A percentile compares a stretch with the other conserved stretches of the same genome.
These are phyloP conservation scores for Cyphomyrus discorhynchus DNA, from an alignment of 2,113 vertebrate genomes.

Conservation along the genomic window DNA sequence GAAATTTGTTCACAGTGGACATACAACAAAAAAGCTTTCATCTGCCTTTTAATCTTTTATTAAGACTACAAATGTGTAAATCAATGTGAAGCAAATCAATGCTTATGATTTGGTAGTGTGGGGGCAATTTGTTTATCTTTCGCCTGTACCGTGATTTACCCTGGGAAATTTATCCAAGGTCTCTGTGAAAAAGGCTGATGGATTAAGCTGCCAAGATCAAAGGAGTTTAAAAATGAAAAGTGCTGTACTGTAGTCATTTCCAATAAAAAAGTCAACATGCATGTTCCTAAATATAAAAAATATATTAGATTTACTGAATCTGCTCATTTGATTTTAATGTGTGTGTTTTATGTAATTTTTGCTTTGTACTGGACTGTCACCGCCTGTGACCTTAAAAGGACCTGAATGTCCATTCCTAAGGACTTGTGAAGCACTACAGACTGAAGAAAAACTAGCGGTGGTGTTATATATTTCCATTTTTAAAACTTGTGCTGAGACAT, in stretches of 20 bases:
- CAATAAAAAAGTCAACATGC: background rate
- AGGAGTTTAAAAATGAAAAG: conserved; percentile 9
- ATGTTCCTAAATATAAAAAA: background rate
- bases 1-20: conserved; percentile 38
- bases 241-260: background rate
- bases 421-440: background rate
- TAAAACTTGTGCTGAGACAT: background rate
- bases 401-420: background rate
- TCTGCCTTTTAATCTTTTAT: conserved; percentile 47
- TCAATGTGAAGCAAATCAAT: conserved; percentile 43
- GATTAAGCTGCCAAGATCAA: conserved; percentile 6
- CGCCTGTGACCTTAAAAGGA: background rate
- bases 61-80: conserved; percentile 47
- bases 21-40: conserved; percentile 14
- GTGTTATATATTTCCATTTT: background rate
- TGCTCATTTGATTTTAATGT: background rate
- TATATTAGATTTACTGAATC: background rate
- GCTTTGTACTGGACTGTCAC: background rate
- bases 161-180: conserved; percentile 14
- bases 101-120: conserved; percentile 35
- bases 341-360: background rate
- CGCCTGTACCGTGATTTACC: conserved; percentile 1
- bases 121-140: conserved; percentile 31
- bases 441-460: background rate
- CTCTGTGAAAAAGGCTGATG: conserved; percentile 3